Base-by-base conservation (phyloP, 2,797 vertebrate species). In the Anguilla pacifica region DNA sequence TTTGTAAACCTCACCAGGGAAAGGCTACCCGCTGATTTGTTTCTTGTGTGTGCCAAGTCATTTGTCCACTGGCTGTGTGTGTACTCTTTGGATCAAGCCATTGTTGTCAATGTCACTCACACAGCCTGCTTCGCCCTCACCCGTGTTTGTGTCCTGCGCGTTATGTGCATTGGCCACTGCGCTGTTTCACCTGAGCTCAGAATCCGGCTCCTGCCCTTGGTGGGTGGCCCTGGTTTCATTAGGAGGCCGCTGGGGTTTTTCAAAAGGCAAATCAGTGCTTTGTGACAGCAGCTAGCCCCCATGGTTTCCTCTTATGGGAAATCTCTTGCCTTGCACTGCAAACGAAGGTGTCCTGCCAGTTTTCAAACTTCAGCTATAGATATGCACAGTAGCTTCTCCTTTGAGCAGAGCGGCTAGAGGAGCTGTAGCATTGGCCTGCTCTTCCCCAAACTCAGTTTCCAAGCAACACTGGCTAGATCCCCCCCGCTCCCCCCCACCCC, bases 291-390 rank as follows among this genome's bases (percentile, higher is more conserved):
- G 43, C 10, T 51, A 82, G 25, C 46, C 1, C 57, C 67, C 6
- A 28, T 53, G 28, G 43, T 70, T n/a, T 64, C 39, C 43, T 64
- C 59, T 25, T 9, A 17, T 51, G 61, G 35, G 9, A 72, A 51
- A 51, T 3, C 10, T 49, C 46, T 22, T 51, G 46, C 70, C 17
- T 87, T 55, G 51, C 53, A 84, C 82, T 51, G 53, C 25, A 46
- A 22, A 84, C n/a, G 55, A 67, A 64, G 13, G 88, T 88, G 64
- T 90, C 86, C 85, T 93, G 90, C 90, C 89, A 92, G 92, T 88
- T 86, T 67, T 31, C 51, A 51, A 55, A 89, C 81, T 61, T 85
- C 83, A 39, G 13, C 28, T 43, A 61, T 91, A 90, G 85, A 84
- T 51, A 55, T 28, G 3, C 31, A 31, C 89, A 81, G 64, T 86